phyloP scores from a whole-genome alignment of 2,888 invertebrate genomes.

The Calameuta pallipes region DNA sequence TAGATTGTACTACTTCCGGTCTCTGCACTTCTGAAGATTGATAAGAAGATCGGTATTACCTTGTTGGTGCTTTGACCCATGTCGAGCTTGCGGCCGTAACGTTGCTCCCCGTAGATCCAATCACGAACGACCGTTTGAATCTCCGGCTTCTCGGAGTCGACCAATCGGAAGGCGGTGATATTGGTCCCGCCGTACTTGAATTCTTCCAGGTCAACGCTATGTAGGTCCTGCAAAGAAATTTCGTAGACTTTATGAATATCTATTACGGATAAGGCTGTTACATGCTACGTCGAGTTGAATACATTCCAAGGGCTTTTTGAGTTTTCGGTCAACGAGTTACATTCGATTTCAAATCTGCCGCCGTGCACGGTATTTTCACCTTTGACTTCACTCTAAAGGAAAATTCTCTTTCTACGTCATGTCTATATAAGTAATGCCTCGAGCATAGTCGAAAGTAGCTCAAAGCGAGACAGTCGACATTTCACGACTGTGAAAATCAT shows the following conservation, averaged over 20 bases:
- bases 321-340: not conserved
- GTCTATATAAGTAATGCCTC: not conserved
- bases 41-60: constrained; percentile 61
- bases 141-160: constrained; percentile 85
- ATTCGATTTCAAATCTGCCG: not conserved
- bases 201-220: constrained; percentile 91
- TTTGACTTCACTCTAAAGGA: not conserved
- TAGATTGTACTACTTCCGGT: not conserved
- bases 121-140: constrained; percentile 82
- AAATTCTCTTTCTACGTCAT: not conserved
- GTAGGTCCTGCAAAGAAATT: constrained; percentile 77
- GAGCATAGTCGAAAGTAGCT: not conserved
- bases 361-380: not conserved
- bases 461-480: not conserved
- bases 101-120: constrained; percentile 82
- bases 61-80: constrained; percentile 71
- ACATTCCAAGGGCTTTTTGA: not conserved
- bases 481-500: not conserved
- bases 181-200: constrained; percentile 96
- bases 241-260: constrained; percentile 8
- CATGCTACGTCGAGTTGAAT: not conserved
- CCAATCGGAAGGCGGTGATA: constrained; percentile 91
- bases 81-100: constrained; percentile 74
- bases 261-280: not conserved
- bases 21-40: constrained; percentile 13